Conservation (phyloP, 1,140 invertebrate species). For the Leptinotarsa lineolata region DNA sequence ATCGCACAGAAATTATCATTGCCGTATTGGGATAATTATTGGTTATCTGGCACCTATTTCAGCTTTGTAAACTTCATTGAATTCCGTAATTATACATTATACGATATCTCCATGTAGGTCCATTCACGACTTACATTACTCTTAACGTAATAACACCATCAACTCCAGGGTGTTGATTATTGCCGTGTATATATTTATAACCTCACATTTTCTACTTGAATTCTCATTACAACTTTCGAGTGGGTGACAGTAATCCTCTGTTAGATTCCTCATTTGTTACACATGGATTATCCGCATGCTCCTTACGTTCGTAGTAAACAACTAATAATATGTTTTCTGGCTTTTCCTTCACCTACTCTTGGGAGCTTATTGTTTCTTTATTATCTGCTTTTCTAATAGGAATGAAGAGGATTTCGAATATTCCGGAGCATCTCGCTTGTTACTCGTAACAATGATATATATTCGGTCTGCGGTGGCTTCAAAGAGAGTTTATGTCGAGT, state of each 20-base stretch:
- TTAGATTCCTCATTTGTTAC: constrained; percentile 3
- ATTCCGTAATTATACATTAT: neutral
- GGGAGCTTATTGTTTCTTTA: constrained; percentile 15
- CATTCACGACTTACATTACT: neutral
- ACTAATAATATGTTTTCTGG: constrained; percentile 12
- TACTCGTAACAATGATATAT: neutral
- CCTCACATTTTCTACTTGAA: neutral
- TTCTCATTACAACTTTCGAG: neutral
- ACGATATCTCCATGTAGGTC: neutral
- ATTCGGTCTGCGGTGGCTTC: no score
- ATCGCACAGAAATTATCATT: no score
- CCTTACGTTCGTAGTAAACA: constrained; percentile 7
- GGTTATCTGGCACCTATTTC: neutral
- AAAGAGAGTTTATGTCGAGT: no score
- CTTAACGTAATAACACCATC: neutral
- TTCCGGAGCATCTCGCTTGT: neutral
- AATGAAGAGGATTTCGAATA: constrained; percentile 11
- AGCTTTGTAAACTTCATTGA: neutral
- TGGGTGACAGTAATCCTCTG: constrained; percentile 1
- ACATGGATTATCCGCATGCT: constrained; percentile 12
- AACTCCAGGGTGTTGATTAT: neutral
- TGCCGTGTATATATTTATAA: neutral
- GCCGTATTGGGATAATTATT: no score
- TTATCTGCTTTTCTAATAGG: constrained; percentile 1
- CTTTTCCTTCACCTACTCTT: neutral